Percentiles rank a stretch among this genome's conserved stretches.
Conservation (phyloP, 2,797 vertebrate genomes). For the Syngnathus rostellatus region DNA sequence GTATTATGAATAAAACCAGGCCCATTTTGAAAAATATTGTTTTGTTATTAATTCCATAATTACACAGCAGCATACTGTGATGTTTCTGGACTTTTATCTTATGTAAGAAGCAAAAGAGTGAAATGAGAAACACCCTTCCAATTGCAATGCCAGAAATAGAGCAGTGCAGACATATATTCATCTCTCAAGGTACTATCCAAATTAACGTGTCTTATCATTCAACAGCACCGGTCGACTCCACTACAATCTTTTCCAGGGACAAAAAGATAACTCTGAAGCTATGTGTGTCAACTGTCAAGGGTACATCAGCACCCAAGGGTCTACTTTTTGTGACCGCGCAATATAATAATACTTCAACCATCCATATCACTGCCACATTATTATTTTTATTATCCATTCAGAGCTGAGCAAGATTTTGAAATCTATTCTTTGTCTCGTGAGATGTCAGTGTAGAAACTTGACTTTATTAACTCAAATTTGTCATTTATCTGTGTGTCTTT, state of each 20-base stretch:
- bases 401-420: too few species aligned
- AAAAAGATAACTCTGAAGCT: background rate
- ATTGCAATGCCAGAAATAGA: too few species aligned
- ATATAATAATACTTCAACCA: background rate
- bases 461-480: too few species aligned
- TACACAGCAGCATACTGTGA: too few species aligned
- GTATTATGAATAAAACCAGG: background rate
- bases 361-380: background rate
- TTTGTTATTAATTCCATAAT: background rate
- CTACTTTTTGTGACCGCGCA: background rate
- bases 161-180: too few species aligned
- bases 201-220: background rate
- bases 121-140: too few species aligned
- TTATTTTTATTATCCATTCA: too few species aligned
- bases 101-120: too few species aligned
- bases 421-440: too few species aligned
- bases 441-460: too few species aligned
- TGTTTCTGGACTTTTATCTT: too few species aligned
- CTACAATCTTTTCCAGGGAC: background rate
- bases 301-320: background rate
- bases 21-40: background rate
- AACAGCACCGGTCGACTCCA: background rate
- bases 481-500: slow-evolving; percentile 5
- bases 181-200: too few species aligned
- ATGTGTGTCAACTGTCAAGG: background rate